Conservation (phyloP, 2,113 vertebrate genomes). For the Ia io region DNA sequence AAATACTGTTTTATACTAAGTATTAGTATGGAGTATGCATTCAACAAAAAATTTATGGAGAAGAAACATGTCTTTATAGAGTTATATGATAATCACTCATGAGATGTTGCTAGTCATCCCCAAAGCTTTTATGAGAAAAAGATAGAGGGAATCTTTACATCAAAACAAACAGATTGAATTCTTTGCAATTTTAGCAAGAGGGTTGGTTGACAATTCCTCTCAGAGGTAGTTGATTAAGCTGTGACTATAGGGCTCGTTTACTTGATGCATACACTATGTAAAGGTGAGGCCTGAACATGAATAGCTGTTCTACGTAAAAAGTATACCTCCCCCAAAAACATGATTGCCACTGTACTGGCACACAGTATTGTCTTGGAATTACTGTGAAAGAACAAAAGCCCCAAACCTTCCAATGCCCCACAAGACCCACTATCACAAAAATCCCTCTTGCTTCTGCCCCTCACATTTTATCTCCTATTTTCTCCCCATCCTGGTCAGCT, state of each 20-base stretch:
- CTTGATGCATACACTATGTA: neutral
- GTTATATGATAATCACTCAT: neutral
- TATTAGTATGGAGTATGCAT: neutral
- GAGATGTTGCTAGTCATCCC: neutral
- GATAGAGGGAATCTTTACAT: neutral
- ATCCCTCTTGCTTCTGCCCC: neutral
- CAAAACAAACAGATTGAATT: neutral
- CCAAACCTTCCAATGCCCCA: rapidly evolving
- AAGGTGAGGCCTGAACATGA: neutral
- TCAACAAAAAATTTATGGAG: neutral
- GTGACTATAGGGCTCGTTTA: neutral
- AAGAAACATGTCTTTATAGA: neutral
- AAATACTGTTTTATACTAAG: neutral
- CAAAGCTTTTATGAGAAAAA: neutral
- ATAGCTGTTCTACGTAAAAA: neutral
- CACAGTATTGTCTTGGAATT: neutral
- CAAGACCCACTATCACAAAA: neutral
- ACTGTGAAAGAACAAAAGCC: neutral
- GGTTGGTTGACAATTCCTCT: neutral
- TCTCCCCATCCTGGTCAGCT: neutral
- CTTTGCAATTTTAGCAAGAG: neutral
- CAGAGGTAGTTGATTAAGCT: neutral
- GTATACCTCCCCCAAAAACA: neutral
- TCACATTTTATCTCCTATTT: neutral
- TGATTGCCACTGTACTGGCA: neutral